Evolutionary conservation across 2,797 vertebrate genomes (phyloP), one percentile per base, ranked within the genome.

Genomic region (Labeo calbasu): DNA sequence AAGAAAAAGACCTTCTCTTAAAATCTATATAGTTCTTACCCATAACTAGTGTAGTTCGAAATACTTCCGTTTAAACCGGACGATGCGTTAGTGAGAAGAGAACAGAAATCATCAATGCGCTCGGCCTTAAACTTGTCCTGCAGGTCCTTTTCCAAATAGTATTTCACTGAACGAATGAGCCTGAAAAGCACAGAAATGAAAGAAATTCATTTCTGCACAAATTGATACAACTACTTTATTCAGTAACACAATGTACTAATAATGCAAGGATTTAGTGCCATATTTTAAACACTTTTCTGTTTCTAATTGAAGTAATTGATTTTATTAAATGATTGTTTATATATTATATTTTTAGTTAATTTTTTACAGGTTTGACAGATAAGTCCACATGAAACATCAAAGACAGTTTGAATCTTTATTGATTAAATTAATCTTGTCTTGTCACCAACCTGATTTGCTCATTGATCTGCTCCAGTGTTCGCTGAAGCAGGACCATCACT

Each of bases 101-200:
- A 90, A 85, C 97, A 98, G 86, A 94, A 94, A 86, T 94, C 93
- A 14, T 99, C 97, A 0, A 98, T 96, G 21, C 85, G 91, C 84
- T 96, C 90, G 32, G 97, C 97, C 32, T 91, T 87, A 81, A 89
- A 96, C 87, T 99, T 99, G 89, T 97, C 96, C 89, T 92, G 94
- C 90, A 98, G 90, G 84, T 99, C 97, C 88, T 95, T 94, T 85
- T 98, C 97, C 36, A 99, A 90, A 10, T 88, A 90, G 87, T 97
- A 97, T 88, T 96, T 98, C 81, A 94, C 92, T 0, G 96, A 94
- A 72, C 96, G 95, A 89, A 96, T 96, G 86, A 95, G 89, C 90
- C 98, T 99, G 89, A 84, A 88, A 88, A 40, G 32, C 48, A 80
- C 61, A 66, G 25, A 21, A 3, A 71, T 23, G 12, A 7, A 4